phyloP scores from a whole-genome alignment of 2,888 invertebrate genomes.

The Lasioglossum malachurum region DNA sequence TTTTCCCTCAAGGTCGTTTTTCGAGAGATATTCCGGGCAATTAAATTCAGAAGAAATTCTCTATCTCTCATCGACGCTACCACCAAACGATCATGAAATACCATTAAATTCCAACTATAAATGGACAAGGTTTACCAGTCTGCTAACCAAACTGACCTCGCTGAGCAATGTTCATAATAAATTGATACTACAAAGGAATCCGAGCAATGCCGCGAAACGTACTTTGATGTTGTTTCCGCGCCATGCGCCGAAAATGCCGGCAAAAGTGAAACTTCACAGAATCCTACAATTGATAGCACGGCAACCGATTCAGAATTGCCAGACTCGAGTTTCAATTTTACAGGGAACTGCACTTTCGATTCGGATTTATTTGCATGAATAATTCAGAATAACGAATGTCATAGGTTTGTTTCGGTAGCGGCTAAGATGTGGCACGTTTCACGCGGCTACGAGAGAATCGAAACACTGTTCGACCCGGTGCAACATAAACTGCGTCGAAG shows the following conservation, averaged over 20 bases:
- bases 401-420: not conserved
- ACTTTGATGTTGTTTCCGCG: not conserved
- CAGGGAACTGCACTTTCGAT: not conserved
- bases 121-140: not conserved
- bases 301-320: not conserved
- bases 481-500: conserved; percentile 10
- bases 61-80: not conserved
- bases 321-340: not conserved
- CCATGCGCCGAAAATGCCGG: not conserved
- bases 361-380: not conserved
- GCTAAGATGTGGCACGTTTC: not conserved
- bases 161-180: not conserved
- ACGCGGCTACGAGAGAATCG: not conserved
- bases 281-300: not conserved
- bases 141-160: not conserved
- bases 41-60: not conserved
- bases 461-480: not conserved
- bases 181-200: not conserved
- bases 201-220: not conserved
- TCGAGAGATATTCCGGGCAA: too few species aligned
- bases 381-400: not conserved
- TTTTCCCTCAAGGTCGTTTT: too few species aligned
- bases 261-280: not conserved
- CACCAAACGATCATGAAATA: not conserved
- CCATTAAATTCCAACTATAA: not conserved